Base-by-base conservation (phyloP, 2,888 invertebrate species). In the Platypus cylindrus region DNA sequence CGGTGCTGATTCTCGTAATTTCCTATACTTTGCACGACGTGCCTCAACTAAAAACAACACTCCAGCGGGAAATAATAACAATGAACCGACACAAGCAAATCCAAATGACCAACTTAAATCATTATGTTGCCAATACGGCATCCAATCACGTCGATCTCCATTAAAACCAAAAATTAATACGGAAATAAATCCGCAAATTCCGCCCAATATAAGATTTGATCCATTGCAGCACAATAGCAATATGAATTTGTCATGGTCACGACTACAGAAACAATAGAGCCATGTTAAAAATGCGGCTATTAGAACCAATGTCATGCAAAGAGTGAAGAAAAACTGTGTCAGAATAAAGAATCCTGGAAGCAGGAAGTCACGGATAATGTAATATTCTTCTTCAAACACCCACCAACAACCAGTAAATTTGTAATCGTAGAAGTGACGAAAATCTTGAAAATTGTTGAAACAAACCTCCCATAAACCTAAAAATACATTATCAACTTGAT, bases 331-430 rank as follows among this genome's bases (percentile, higher is more conserved):
- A 45, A 93, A 82, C 58, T 95, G 94, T 1, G 91, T 90, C 0
- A 86, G 81, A 36, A 93, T 79, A 54, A 93, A 93, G 66, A 94
- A 95, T 9, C 83, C 78, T 33, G 91, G 91, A 48, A 90, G 63
- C 3, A 95, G 65, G 51, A 89, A 81, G 49, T 90, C 83, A 52
- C 87, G 81, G 46, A 95, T 87, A 38, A 91, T 91, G 55, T 91
- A 89, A 59, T 89, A 93, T 63, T 95, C 94, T 59, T 91, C 93
- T 62, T 94, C 89, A 54, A 93, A 91, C 40, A 95, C 84, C 91
- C 94, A 95, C 85, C 90, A 90, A 55, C 95, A 95, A 1, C 87
- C 89, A 11, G 68, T 71, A 51, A 89, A 89, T 33, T 69, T 67
- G 3, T 75, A 78, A 52, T 93, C 89, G 62, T 93, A 94, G 40